Evolutionary conservation across 2,888 invertebrate species (phyloP).

Genomic region (Ichneumoninae sp.): DNA sequence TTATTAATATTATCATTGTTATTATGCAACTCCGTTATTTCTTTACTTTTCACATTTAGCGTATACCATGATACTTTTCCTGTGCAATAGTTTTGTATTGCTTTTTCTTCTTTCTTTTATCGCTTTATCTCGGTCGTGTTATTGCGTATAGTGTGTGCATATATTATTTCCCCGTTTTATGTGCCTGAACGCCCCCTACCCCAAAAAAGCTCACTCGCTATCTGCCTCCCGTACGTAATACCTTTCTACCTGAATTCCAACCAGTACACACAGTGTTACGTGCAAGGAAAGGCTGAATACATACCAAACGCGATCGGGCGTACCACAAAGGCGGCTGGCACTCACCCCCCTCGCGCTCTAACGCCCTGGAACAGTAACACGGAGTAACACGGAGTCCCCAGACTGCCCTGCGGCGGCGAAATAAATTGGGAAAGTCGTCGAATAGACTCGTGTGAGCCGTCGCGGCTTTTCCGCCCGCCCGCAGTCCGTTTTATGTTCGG

Average conservation of each 20-base stretch:
- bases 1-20: conserved; percentile 46
- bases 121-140: conserved; percentile 46
- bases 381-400: neutral
- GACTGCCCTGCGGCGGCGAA: conserved; percentile 55
- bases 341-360: conserved; percentile 29
- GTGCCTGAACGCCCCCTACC: conserved; percentile 32
- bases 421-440: conserved; percentile 63
- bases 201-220: conserved; percentile 48
- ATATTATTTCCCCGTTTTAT: conserved; percentile 24
- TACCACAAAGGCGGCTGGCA: conserved; percentile 48
- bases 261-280: conserved; percentile 29
- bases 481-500: conserved; percentile 32
- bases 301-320: conserved; percentile 55
- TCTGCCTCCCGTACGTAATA: conserved; percentile 52
- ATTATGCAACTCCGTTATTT: conserved; percentile 10
- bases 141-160: conserved; percentile 34
- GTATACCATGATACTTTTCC: conserved; percentile 32
- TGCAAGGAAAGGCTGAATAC: conserved; percentile 49
- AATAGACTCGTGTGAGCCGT: conserved; percentile 56
- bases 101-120: conserved; percentile 21
- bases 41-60: conserved; percentile 19
- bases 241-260: conserved; percentile 37
- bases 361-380: conserved; percentile 23
- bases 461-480: conserved; percentile 12
- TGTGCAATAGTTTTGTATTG: conserved; percentile 1